phyloP scores from a whole-genome alignment of 2,113 vertebrate genomes.

The Phodopus roborovskii region DNA sequence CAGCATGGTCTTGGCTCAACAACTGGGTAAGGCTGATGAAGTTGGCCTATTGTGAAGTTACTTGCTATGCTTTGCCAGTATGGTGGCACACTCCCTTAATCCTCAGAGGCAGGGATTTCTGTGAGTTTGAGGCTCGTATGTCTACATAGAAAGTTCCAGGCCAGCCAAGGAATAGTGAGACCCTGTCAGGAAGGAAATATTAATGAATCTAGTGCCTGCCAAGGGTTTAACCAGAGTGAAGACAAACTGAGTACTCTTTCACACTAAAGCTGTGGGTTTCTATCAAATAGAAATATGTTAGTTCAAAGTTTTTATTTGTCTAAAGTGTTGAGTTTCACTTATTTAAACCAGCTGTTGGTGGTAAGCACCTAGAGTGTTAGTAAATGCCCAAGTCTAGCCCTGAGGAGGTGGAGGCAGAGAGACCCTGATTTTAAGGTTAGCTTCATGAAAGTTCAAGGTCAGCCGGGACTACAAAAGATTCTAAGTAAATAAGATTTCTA shows the following conservation, averaged over 20 bases:
- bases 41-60: not conserved
- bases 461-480: not conserved
- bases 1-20: slow-evolving; percentile 30
- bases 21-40: not conserved
- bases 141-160: not conserved
- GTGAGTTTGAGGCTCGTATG: not conserved
- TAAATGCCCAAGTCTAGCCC: not conserved
- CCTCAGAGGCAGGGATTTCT: not conserved
- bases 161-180: not conserved
- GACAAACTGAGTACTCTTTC: slow-evolving; percentile 29
- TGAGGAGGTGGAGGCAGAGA: not conserved
- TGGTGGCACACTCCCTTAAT: not conserved
- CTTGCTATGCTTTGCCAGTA: not conserved
- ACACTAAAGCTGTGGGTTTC: slow-evolving; percentile 44
- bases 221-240: slow-evolving; percentile 55
- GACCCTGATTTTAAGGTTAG: not conserved
- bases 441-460: not conserved
- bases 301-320: slow-evolving; percentile 48
- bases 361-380: not conserved
- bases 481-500: not conserved
- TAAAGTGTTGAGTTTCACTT: slow-evolving; percentile 27
- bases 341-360: not conserved
- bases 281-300: not conserved
- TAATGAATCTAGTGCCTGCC: not conserved
- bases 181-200: not conserved